Conservation (phyloP, 2,113 vertebrate species). For the Sinocyclocheilus grahami region DNA sequence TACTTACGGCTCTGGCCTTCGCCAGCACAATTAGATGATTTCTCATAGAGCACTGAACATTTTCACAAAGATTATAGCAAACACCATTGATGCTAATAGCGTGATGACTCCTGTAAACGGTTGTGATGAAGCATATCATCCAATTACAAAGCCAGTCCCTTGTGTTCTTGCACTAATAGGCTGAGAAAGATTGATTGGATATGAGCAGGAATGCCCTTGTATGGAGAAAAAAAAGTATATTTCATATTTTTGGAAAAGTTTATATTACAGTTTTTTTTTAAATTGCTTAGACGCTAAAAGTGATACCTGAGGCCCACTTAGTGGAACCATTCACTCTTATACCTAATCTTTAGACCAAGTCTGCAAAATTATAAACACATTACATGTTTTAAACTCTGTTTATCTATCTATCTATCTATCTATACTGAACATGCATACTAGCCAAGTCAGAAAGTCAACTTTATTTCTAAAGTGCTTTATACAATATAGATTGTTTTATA, state of each 20-base stretch:
- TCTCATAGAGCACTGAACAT: not conserved
- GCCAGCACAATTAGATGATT: constrained; percentile 43
- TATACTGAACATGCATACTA: no score
- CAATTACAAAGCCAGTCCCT: not conserved
- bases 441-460: no score
- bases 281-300: no score
- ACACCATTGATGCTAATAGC: not conserved
- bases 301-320: no score
- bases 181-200: not conserved
- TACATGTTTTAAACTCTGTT: no score
- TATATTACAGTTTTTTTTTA: not conserved
- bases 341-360: no score
- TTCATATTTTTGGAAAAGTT: not conserved
- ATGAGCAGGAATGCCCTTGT: not conserved
- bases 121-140: not conserved
- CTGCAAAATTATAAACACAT: no score
- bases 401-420: no score
- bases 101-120: not conserved
- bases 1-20: constrained; percentile 15
- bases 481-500: no score
- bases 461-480: no score
- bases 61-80: constrained; percentile 9
- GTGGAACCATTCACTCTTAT: no score
- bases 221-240: not conserved
- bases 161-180: not conserved